phyloP scores from a whole-genome alignment of 2,797 vertebrate genomes.

The Clarias laeviceps region DNA sequence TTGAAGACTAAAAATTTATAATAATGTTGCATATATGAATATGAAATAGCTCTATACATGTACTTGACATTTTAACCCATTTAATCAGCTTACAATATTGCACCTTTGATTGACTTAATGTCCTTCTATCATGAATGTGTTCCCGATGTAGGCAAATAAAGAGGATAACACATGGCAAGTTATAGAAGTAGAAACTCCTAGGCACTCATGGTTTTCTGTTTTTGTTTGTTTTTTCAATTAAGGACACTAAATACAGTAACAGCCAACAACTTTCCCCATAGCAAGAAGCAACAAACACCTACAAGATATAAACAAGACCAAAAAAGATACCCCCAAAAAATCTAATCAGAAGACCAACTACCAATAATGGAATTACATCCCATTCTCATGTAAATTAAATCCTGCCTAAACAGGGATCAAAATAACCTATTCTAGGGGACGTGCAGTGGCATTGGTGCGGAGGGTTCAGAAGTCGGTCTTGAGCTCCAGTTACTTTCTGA shows the following conservation, averaged over 20 bases:
- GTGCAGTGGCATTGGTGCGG: neutral
- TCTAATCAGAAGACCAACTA: neutral
- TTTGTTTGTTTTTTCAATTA: neutral
- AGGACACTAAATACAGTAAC: neutral
- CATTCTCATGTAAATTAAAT: neutral
- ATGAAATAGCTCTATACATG: neutral
- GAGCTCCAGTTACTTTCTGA: slow-evolving; percentile 9
- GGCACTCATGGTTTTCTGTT: too few relatives aligned
- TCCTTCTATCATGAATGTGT: neutral
- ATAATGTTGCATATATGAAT: neutral
- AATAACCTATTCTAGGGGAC: neutral
- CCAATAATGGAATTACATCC: neutral
- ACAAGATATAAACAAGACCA: neutral
- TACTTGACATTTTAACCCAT: neutral
- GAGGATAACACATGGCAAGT: neutral
- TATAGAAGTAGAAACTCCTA: neutral
- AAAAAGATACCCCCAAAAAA: neutral
- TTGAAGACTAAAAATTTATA: neutral
- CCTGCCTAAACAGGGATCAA: neutral
- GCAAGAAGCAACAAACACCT: neutral
- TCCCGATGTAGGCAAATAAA: neutral
- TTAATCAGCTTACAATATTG: neutral
- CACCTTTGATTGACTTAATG: neutral
- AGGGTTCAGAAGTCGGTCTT: slow-evolving; percentile 10
- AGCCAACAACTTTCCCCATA: neutral